Conservation (phyloP, 2,888 invertebrate genomes). For the Chrysolina haemoptera region DNA sequence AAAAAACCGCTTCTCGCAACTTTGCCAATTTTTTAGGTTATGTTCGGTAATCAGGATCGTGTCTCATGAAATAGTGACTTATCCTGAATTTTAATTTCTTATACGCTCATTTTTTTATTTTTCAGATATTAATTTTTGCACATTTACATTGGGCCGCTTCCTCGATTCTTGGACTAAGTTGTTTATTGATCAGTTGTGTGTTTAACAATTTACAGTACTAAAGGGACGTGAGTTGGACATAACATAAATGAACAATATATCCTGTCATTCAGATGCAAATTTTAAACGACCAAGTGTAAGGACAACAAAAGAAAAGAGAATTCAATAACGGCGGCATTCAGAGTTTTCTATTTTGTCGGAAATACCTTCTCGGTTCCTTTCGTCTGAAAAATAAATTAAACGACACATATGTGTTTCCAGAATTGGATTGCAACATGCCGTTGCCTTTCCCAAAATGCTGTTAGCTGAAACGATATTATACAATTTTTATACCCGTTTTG, state of each 20-base stretch:
- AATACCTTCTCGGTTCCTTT: background rate
- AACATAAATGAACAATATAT: background rate
- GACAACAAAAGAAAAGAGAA: background rate
- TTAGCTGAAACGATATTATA: background rate
- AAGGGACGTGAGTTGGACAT: too few relatives aligned
- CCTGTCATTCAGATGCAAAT: background rate
- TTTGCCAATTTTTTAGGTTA: too few relatives aligned
- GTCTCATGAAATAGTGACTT: too few relatives aligned
- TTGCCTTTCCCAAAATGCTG: background rate
- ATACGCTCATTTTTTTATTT: too few relatives aligned
- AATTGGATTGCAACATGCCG: background rate
- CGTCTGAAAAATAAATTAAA: background rate
- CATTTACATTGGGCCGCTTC: too few relatives aligned
- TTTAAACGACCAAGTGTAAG: background rate
- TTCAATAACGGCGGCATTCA: background rate
- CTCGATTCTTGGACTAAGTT: too few relatives aligned
- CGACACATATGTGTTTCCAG: background rate
- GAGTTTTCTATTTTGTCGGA: background rate
- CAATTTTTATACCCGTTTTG: background rate
- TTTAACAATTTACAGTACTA: too few relatives aligned
- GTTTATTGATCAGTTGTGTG: too few relatives aligned
- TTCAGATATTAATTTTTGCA: too few relatives aligned
- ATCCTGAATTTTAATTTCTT: too few relatives aligned
- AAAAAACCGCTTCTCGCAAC: too few relatives aligned
- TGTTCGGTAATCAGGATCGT: too few relatives aligned